These are phyloP conservation scores for Hippopotamyrus pictus DNA, from an alignment of 2,797 vertebrate genomes.

Conservation along the genomic window DNA sequence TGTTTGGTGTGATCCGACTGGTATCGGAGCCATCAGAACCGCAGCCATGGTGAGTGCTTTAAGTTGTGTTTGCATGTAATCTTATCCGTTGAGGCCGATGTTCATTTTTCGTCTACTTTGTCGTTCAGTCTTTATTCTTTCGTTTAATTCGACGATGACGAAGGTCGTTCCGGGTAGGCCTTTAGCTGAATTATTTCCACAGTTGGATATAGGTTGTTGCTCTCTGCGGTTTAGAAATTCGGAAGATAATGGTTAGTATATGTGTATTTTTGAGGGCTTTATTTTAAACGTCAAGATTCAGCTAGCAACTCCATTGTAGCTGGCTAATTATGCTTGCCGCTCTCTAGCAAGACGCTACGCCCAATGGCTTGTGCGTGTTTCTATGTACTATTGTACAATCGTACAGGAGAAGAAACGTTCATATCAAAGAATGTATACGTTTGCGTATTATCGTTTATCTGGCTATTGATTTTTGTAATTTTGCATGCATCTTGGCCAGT, in stretches of 20 bases:
- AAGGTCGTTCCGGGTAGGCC: not conserved
- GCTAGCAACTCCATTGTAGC: not conserved
- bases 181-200: not conserved
- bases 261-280: not conserved
- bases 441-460: not conserved
- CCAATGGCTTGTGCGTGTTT: not conserved
- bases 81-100: no score
- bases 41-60: slow-evolving; percentile 61
- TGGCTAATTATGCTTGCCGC: not conserved
- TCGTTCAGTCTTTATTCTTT: not conserved
- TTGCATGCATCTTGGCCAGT: not conserved
- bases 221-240: not conserved
- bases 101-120: not conserved
- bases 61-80: not conserved
- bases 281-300: not conserved
- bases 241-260: not conserved
- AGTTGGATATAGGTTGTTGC: not conserved
- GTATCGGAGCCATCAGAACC: slow-evolving; percentile 65
- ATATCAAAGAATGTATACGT: not conserved
- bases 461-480: not conserved
- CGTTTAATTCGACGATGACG: not conserved
- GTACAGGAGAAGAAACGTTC: not conserved
- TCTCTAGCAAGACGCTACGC: not conserved
- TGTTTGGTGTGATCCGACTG: slow-evolving; percentile 54
- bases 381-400: not conserved